These are phyloP conservation scores for Epicauta chinensis DNA, from an alignment of 1,140 invertebrate species.

Conservation along the genomic window DNA sequence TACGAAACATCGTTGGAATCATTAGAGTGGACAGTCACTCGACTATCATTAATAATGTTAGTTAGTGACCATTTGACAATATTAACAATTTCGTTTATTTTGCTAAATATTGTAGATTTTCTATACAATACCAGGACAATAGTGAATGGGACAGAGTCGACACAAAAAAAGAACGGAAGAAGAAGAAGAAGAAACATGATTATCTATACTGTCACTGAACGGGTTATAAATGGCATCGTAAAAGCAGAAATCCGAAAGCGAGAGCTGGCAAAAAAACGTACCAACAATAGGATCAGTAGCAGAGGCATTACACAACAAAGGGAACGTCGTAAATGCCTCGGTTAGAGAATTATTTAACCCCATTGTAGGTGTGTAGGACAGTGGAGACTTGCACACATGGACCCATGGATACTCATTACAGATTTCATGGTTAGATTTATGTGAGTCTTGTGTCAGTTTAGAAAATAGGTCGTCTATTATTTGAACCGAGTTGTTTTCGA, in stretches of 20 bases:
- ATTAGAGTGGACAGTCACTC: neutral
- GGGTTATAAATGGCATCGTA: constrained; percentile 18
- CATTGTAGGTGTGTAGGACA: constrained; percentile 10
- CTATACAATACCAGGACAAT: neutral
- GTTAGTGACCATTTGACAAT: neutral
- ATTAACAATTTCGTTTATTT: neutral
- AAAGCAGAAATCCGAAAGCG: constrained; percentile 14
- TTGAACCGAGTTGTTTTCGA: no score
- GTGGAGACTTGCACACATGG: constrained; percentile 13
- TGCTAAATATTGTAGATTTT: neutral
- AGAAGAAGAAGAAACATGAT: constrained; percentile 7
- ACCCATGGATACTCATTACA: constrained; percentile 8
- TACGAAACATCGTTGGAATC: no score
- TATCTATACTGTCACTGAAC: constrained; percentile 18
- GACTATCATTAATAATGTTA: neutral
- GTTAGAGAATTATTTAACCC: constrained; percentile 22
- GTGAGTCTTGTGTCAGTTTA: constrained; percentile 6
- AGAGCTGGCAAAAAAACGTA: neutral
- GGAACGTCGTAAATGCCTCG: constrained; percentile 14
- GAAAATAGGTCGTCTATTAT: neutral
- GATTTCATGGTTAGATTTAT: constrained; percentile 17
- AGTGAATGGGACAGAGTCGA: neutral
- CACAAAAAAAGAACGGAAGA: neutral
- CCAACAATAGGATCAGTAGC: constrained; percentile 15
- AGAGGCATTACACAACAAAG: constrained; percentile 13